Conservation (phyloP, 2,888 invertebrate species). For the Drosophila borborema region DNA sequence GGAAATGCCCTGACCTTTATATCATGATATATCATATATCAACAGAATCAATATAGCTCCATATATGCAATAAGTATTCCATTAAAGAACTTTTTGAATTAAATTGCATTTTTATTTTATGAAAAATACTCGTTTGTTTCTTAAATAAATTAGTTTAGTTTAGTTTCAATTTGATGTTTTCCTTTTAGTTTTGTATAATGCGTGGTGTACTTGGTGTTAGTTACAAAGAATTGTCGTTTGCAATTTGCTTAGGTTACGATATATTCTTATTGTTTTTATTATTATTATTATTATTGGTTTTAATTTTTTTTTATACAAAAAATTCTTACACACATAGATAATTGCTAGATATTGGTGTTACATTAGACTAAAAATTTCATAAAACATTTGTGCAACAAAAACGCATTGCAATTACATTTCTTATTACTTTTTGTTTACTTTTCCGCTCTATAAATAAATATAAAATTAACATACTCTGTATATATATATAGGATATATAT, state of each 20-base stretch:
- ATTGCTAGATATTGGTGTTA: slow-evolving; percentile 71
- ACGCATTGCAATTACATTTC: slow-evolving; percentile 70
- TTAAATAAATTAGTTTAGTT: slow-evolving; percentile 76
- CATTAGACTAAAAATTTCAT: slow-evolving; percentile 72
- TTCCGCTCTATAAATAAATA: slow-evolving; percentile 68
- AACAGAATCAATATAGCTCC: too few relatives aligned
- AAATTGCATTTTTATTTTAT: slow-evolving; percentile 71
- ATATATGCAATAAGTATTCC: background rate
- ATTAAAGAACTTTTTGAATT: slow-evolving; percentile 30
- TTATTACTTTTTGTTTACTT: slow-evolving; percentile 27
- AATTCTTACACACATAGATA: slow-evolving; percentile 59
- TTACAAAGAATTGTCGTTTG: slow-evolving; percentile 69
- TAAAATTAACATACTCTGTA: slow-evolving; percentile 63
- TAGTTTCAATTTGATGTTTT: slow-evolving; percentile 45
- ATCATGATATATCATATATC: background rate
- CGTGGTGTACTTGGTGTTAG: slow-evolving; percentile 78
- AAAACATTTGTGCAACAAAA: slow-evolving; percentile 81
- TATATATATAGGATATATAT: slow-evolving; percentile 48
- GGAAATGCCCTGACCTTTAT: background rate
- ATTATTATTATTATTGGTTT: slow-evolving; percentile 13
- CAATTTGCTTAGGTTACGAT: slow-evolving; percentile 45
- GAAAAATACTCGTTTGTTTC: slow-evolving; percentile 75
- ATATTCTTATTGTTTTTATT: slow-evolving; percentile 44
- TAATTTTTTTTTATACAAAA: slow-evolving; percentile 57
- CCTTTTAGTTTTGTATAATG: slow-evolving; percentile 56